Conservation (phyloP, 2,797 vertebrate genomes). For the Ceyx erithaca region DNA sequence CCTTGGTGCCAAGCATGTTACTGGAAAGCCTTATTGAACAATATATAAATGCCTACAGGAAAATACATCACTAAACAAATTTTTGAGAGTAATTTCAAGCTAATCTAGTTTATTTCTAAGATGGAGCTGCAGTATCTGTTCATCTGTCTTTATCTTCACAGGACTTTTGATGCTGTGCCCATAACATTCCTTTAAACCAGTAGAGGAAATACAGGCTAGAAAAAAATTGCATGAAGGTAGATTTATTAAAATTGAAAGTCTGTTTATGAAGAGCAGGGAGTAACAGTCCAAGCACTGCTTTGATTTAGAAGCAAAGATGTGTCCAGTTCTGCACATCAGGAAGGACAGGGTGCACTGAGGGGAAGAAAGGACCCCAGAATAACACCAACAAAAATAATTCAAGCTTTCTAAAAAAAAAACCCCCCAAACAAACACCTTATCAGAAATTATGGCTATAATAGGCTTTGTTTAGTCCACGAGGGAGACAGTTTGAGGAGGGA, state of each 20-base stretch:
- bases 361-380: neutral
- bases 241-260: neutral
- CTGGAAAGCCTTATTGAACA: neutral
- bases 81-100: neutral
- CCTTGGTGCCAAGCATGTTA: neutral
- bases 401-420: neutral
- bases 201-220: neutral
- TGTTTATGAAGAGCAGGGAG: neutral
- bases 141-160: neutral
- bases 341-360: neutral
- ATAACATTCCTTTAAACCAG: neutral
- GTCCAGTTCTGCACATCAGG: accelerated
- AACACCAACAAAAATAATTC: neutral
- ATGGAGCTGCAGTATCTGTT: neutral
- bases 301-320: neutral
- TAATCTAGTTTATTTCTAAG: neutral
- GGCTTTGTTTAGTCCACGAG: neutral
- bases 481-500: neutral
- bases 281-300: neutral
- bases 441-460: neutral
- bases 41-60: neutral
- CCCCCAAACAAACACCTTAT: neutral
- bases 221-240: neutral
- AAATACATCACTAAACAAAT: neutral
- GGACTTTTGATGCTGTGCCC: neutral